Conservation (phyloP, 1,140 invertebrate genomes). For the Drosophila suzukii region DNA sequence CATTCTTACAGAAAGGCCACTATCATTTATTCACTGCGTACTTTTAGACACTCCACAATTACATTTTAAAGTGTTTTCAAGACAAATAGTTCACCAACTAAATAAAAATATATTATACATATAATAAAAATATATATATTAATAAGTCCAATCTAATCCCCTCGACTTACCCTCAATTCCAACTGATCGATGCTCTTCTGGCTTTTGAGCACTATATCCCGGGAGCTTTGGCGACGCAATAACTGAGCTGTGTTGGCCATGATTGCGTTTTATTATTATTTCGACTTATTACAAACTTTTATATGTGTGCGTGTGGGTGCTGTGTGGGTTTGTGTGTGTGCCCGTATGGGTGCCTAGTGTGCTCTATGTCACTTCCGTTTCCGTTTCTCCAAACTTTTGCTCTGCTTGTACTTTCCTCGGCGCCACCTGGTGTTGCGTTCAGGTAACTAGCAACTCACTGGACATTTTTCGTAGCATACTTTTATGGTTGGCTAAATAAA, state of each 20-base stretch:
- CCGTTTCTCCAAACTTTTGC: background rate
- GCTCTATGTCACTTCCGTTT: slow-evolving; percentile 32
- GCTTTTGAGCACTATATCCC: slow-evolving; percentile 86
- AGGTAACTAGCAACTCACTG: slow-evolving; percentile 31
- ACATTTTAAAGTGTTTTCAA: no score
- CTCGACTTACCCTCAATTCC: slow-evolving; percentile 89
- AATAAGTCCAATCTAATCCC: background rate
- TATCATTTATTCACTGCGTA: no score
- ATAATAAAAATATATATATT: no score
- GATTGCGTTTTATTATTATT: slow-evolving; percentile 39
- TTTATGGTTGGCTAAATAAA: slow-evolving; percentile 23
- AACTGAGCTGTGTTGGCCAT: slow-evolving; percentile 96
- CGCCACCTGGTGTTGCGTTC: slow-evolving; percentile 41
- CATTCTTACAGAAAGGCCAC: no score
- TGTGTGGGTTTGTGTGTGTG: slow-evolving; percentile 16
- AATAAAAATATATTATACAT: no score
- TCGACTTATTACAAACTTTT: slow-evolving; percentile 15
- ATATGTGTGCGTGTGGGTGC: slow-evolving; percentile 13
- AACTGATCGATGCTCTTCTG: slow-evolving; percentile 93
- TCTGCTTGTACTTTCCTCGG: background rate
- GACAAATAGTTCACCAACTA: no score
- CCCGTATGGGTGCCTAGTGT: slow-evolving; percentile 19
- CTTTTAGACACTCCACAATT: no score
- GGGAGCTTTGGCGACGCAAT: slow-evolving; percentile 93
- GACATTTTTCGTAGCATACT: slow-evolving; percentile 51